Conservation (phyloP, 2,113 vertebrate species). For the Colinus virginianus region DNA sequence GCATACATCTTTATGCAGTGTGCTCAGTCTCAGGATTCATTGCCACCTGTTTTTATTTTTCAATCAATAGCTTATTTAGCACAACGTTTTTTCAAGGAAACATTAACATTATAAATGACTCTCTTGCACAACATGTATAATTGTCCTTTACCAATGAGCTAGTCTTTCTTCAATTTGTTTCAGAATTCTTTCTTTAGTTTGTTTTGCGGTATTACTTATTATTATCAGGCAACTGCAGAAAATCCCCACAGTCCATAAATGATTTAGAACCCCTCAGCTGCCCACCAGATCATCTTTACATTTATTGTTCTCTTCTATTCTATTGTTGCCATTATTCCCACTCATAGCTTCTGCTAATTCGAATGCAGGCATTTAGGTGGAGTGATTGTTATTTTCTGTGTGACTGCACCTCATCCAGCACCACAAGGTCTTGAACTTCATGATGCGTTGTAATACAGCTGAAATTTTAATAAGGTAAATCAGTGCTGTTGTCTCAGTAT, state of each 20-base stretch:
- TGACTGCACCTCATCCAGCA: neutral
- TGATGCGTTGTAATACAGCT: neutral
- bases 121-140: neutral
- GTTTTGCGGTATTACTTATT: constrained; percentile 5
- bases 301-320: neutral
- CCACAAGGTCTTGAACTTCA: neutral
- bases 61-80: neutral
- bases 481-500: neutral
- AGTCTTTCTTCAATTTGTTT: neutral
- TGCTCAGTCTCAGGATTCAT: neutral
- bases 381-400: neutral
- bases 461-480: neutral
- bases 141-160: neutral
- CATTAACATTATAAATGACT: constrained; percentile 3
- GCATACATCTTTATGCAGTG: neutral
- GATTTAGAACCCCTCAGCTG: neutral
- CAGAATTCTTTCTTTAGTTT: neutral
- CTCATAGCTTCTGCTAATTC: neutral
- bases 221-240: neutral
- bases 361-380: neutral
- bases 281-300: neutral
- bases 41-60: constrained; percentile 9
- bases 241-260: neutral
- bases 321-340: neutral
- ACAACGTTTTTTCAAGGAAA: neutral